Base-by-base conservation (phyloP, 2,888 invertebrate genomes). In the Antitype chi region DNA sequence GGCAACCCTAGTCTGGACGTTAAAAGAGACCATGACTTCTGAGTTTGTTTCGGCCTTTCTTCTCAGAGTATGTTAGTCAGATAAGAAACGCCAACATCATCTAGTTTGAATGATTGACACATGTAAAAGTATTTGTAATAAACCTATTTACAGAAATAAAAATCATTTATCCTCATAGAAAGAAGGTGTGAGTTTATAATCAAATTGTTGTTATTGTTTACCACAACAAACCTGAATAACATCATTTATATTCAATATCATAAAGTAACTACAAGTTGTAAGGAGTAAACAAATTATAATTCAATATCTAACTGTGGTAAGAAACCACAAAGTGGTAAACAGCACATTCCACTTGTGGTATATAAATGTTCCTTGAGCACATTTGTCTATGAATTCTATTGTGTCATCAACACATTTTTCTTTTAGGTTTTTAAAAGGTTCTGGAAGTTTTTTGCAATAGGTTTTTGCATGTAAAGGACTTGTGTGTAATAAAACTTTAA, bases 251-350 rank as follows among this genome's bases (percentile, higher is more conserved):
- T 78, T 62, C 60, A 57, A 17, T 13, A 15, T n/a, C 32, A 62
- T 83, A 57, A 62, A 47, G 49, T 53, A 15, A 59, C 1, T 52
- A 17, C 8, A 55, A 15, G 4, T 59, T 55, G 28, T 52, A 70
- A 53, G n/a, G 60, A 49, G 49, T 70, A 70, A 80, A 80, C 55
- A 70, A 66, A 28, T 63, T 52, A 15, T 32, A 67, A 32, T 32
- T 5, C 11, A 49, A 25, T 66, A 64, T 15, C 9, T 59, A n/a
- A 20, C 13, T 81, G 38, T 11, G 23, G 23, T 63, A 55, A 63
- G 32, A 63, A 81, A 49, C 55, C 60, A 62, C 49, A 49, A 43
- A 25, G 25, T 7, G 11, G 0, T 49, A 25, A 38, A 70, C n/a
- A 53, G 15, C 28, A 43, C 9, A 49, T n/a, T 63, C n/a, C n/a